phyloP scores from a whole-genome alignment of 2,113 vertebrate species.

The Azemiops feae region DNA sequence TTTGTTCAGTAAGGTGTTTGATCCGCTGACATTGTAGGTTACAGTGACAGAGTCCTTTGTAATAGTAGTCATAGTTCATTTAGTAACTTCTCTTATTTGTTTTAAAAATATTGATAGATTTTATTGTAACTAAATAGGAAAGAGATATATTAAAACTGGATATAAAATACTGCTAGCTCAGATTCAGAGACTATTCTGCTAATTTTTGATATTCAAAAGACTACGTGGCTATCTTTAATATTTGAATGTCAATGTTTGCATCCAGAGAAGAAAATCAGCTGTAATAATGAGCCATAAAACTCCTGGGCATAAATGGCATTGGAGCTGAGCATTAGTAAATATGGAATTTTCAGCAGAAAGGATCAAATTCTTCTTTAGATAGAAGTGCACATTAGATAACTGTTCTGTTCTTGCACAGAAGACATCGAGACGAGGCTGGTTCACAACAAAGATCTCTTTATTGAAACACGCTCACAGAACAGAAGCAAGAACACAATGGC shows the following conservation, averaged over 20 bases:
- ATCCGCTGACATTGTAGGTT: background rate
- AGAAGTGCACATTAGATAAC: background rate
- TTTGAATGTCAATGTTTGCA: background rate
- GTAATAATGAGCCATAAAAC: background rate
- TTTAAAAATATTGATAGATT: background rate
- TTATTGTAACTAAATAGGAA: background rate
- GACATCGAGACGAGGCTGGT: no score
- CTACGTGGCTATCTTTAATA: background rate
- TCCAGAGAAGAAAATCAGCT: background rate
- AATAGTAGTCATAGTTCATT: background rate
- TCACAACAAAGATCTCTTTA: no score
- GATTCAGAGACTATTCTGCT: background rate
- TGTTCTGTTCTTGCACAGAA: no score
- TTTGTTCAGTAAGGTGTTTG: background rate
- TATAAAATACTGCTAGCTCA: background rate
- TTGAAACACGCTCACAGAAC: no score
- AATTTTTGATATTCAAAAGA: background rate
- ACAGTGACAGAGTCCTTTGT: background rate
- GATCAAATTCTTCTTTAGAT: background rate
- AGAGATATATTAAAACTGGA: background rate
- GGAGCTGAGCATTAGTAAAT: no score
- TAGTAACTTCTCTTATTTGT: background rate
- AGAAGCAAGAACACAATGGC: no score
- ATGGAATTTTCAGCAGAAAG: background rate
- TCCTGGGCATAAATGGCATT: background rate